These are phyloP conservation scores for Hippasteria phrygiana DNA, from an alignment of 53 echinoderm and acorn worm genomes.

Conservation along the genomic window DNA sequence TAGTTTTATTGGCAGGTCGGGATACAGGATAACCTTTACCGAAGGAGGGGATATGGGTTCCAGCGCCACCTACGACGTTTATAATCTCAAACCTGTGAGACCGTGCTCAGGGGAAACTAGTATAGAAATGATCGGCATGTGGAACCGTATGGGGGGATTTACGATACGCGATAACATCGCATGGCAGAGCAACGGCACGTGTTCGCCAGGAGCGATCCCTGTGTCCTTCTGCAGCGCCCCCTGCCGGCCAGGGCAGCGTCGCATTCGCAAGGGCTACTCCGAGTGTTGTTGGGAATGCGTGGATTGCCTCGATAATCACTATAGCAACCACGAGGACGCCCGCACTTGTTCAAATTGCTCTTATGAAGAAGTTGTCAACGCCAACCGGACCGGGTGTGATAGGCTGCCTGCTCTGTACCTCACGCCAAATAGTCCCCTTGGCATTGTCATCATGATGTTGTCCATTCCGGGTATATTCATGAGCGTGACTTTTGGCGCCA, in stretches of 20 bases:
- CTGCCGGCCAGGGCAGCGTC: constrained; percentile 77
- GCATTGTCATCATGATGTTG: constrained; percentile 50
- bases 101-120: constrained; percentile 44
- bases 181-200: constrained; percentile 10
- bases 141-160: constrained; percentile 36
- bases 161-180: neutral
- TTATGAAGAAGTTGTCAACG: constrained; percentile 71
- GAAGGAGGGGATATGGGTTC: constrained; percentile 72
- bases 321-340: constrained; percentile 72
- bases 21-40: constrained; percentile 64
- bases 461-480: constrained; percentile 64
- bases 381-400: constrained; percentile 71
- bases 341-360: constrained; percentile 70
- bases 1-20: constrained; percentile 70
- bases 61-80: constrained; percentile 75
- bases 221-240: constrained; percentile 80
- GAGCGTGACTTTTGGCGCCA: constrained; percentile 35
- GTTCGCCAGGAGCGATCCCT: constrained; percentile 14
- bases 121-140: constrained; percentile 37
- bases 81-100: constrained; percentile 69
- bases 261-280: constrained; percentile 56
- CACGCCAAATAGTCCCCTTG: constrained; percentile 20
- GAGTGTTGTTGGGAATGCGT: constrained; percentile 95
- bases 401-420: constrained; percentile 67
- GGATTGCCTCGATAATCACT: constrained; percentile 73